Evolutionary conservation across 2,888 invertebrate genomes (phyloP).

Genomic region (Falcaria lacertinaria): DNA sequence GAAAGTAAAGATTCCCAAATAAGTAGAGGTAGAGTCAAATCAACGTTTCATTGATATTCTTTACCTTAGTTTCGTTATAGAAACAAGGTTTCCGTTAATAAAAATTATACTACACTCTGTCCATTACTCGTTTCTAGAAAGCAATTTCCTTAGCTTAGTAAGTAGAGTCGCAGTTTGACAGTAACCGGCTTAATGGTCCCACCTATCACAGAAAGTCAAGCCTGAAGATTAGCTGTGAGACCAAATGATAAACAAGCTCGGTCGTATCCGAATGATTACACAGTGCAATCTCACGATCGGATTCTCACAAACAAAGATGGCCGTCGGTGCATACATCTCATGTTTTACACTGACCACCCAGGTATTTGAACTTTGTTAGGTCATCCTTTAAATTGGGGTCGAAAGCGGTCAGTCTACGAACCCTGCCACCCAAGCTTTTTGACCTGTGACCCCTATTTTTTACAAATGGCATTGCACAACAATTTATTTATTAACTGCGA

Average conservation of each 20-base stretch:
- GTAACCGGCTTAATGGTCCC: too few relatives aligned
- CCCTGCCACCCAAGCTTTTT: slow-evolving; percentile 23
- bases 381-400: slow-evolving; percentile 63
- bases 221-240: not conserved
- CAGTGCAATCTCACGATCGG: slow-evolving; percentile 20
- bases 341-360: slow-evolving; percentile 25
- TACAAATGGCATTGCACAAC: slow-evolving; percentile 11
- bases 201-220: too few relatives aligned
- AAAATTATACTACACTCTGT: too few relatives aligned
- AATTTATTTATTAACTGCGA: not conserved
- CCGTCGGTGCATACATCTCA: slow-evolving; percentile 20
- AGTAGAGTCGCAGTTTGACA: too few relatives aligned
- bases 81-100: too few relatives aligned
- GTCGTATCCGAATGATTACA: slow-evolving; percentile 9
- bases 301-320: slow-evolving; percentile 24
- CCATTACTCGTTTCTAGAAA: too few relatives aligned
- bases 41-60: too few relatives aligned
- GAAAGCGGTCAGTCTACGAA: slow-evolving; percentile 49
- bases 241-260: slow-evolving; percentile 9
- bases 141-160: too few relatives aligned
- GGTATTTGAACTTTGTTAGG: slow-evolving; percentile 52
- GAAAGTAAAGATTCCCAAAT: too few relatives aligned
- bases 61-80: too few relatives aligned
- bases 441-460: slow-evolving; percentile 23
- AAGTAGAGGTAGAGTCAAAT: too few relatives aligned